Base-by-base conservation (phyloP, 2,888 invertebrate species). In the Metellina segmentata region DNA sequence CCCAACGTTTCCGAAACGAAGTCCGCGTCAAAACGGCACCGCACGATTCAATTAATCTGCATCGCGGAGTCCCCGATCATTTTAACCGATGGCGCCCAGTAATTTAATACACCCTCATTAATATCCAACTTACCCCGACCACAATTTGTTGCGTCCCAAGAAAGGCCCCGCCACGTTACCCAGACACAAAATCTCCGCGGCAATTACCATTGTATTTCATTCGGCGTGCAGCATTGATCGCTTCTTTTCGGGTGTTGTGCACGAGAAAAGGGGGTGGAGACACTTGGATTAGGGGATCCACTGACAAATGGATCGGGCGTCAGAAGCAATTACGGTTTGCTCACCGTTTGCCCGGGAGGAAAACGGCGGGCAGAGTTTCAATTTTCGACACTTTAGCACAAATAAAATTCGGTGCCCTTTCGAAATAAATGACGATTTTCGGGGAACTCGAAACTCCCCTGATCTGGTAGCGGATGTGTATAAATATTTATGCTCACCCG, bases 261-360 rank as follows among this genome's bases (percentile, higher is more conserved):
- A 0, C 75, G 34, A 11, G 75, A 48, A 71, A 71, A 72, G 72
- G 86, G 61, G 77, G n/a, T 19, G n/a, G 86, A 16, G 4, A 34
- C 4, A 1, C 34, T 1, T 34, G 19, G 61, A 74, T 81, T 89
- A 69, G 87, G 87, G 72, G 20, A 48, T 72, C 82, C 52, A 34
- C 89, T 75, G 85, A 85, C 90, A 90, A 90, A 90, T 90, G 71
- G 85, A 72, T 77, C 79, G 51, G 85, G 85, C 72, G 85, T 85
- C 72, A 53, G 74, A 53, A 83, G 90, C 85, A 90, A 90, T 85
- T 90, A 90, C 71, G 61, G 82, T 74, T 78, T 52, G 20, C 52
- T 70, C 81, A 13, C 34, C 77, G 20, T 48, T 86, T 52, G 51
- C 51, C 53, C 48, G 6, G 49, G 51, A 34, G 34, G 19, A 34